These are phyloP conservation scores for Tetramorium alpestre DNA, from an alignment of 1,140 invertebrate genomes.

Conservation along the genomic window DNA sequence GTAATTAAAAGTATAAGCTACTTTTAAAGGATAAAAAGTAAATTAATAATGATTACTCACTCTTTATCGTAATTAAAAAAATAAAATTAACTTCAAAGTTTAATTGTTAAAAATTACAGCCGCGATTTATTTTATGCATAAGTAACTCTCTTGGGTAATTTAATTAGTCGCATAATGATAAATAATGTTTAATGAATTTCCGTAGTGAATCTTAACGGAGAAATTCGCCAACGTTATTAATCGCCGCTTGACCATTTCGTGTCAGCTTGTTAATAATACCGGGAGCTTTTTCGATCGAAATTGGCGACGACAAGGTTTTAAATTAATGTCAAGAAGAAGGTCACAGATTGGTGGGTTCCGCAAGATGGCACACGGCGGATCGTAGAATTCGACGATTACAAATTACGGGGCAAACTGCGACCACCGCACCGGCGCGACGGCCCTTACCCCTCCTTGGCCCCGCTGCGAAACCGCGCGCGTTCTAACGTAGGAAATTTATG, in stretches of 20 bases:
- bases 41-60: not conserved
- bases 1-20: not conserved
- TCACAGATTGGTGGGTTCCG: conserved; percentile 44
- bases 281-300: conserved; percentile 55
- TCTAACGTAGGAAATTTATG: conserved; percentile 70
- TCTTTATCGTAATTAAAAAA: too few species aligned
- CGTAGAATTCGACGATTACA: conserved; percentile 65
- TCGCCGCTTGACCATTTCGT: conserved; percentile 28
- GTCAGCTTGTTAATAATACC: conserved; percentile 62
- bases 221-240: conserved; percentile 30
- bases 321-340: conserved; percentile 60
- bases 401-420: conserved; percentile 63
- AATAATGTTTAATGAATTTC: conserved; percentile 29
- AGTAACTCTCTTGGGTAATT: not conserved
- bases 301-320: conserved; percentile 48
- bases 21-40: too few species aligned
- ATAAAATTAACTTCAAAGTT: not conserved
- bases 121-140: not conserved
- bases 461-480: conserved; percentile 43
- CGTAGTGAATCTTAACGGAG: not conserved
- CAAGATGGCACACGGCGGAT: conserved; percentile 51
- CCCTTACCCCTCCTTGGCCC: not conserved
- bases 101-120: not conserved
- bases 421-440: conserved; percentile 46
- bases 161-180: not conserved